These are phyloP conservation scores for rabbit (Oryctolagus cuniculus) DNA, from an alignment of 2,113 vertebrate species.

Conservation along the genomic window DNA sequence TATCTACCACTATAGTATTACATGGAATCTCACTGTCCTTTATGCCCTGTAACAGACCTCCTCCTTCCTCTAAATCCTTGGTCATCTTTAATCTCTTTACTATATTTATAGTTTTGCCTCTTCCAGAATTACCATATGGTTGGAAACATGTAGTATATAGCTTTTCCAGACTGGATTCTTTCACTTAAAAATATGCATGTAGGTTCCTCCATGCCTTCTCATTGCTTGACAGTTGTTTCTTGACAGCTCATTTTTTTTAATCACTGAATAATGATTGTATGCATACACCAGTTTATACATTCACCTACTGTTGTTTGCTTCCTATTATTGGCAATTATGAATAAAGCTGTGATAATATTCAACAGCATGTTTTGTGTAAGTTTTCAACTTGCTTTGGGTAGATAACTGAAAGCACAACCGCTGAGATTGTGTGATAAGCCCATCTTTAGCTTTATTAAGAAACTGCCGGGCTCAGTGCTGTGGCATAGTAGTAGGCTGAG, in stretches of 20 bases:
- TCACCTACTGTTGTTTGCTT: not conserved
- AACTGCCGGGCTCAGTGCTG: too few species aligned
- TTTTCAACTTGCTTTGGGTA: not conserved
- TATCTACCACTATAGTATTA: not conserved
- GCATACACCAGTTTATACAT: not conserved
- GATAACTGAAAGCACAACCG: not conserved
- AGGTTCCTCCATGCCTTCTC: not conserved
- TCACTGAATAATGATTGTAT: not conserved
- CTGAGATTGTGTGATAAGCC: not conserved
- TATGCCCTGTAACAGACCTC: not conserved
- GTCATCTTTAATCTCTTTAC: not conserved
- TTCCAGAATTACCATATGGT: not conserved
- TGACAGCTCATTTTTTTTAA: not conserved
- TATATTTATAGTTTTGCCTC: not conserved
- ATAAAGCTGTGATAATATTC: slow-evolving; percentile 29
- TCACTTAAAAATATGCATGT: not conserved
- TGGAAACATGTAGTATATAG: not conserved
- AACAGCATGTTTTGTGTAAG: not conserved
- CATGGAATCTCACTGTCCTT: not conserved
- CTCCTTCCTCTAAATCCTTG: not conserved
- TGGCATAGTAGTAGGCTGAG: too few species aligned
- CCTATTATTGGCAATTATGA: not conserved
- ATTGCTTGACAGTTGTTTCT: not conserved
- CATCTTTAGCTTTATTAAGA: not conserved
- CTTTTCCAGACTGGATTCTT: slow-evolving; percentile 33